Percentiles rank a stretch among this genome's conserved stretches.
Conservation (phyloP, 2,888 invertebrate species). For the Hydriomena furcata region DNA sequence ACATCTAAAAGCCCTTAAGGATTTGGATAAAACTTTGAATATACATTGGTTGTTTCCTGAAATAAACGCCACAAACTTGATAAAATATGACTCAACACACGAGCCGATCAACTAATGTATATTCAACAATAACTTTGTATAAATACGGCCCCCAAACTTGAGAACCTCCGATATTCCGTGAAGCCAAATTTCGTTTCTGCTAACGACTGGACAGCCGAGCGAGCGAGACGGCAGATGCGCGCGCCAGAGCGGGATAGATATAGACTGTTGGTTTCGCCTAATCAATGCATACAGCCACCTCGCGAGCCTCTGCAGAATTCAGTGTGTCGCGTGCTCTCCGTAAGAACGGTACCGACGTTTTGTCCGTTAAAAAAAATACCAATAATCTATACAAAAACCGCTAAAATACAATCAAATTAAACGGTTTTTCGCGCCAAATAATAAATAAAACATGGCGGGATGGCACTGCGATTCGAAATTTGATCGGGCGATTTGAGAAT, state of each 20-base stretch:
- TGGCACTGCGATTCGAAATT: constrained; percentile 27
- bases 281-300: constrained; percentile 77
- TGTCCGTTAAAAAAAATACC: constrained; percentile 40
- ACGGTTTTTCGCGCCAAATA: constrained; percentile 20
- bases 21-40: no score
- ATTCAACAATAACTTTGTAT: constrained; percentile 12
- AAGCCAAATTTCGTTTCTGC: constrained; percentile 76
- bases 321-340: constrained; percentile 63
- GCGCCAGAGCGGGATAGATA: constrained; percentile 52
- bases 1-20: no score
- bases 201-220: constrained; percentile 54
- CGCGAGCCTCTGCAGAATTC: constrained; percentile 64
- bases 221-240: constrained; percentile 47
- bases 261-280: constrained; percentile 69
- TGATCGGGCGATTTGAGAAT: constrained; percentile 33
- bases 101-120: neutral
- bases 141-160: constrained; percentile 45
- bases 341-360: constrained; percentile 52
- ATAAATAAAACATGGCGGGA: constrained; percentile 13
- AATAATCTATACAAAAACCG: constrained; percentile 42
- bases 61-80: no score
- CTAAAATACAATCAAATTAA: constrained; percentile 28
- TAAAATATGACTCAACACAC: no score
- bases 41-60: no score
- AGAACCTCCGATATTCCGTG: constrained; percentile 58